Base-by-base conservation (phyloP, 1,140 invertebrate genomes). In the Hermatobates lingyangjiaoensis region DNA sequence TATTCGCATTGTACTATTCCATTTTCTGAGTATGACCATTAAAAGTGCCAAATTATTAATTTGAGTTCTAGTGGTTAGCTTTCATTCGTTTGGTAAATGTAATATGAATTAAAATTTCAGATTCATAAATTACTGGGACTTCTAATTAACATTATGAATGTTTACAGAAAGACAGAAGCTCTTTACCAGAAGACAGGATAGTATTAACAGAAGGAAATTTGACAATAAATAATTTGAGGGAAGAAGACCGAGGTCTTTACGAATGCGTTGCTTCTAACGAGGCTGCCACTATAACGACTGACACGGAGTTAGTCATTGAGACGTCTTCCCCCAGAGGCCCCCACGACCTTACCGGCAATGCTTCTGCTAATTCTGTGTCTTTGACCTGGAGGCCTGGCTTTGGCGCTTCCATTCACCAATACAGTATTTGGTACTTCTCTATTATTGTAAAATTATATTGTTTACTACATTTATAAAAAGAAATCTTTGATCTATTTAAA, bases 211-310 rank as follows among this genome's bases (percentile, higher is more conserved):
- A 79, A 45, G 89, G 90, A 45, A 93, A 93, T 70, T 68, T 96
- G 54, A 92, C 87, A 21, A 83, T 97, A 44, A 74, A 73, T 51
- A 74, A 78, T 52, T 74, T 95, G 21, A 72, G 78, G 52, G 87
- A 92, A 66, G 75, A 79, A 52, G 92, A 96, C 69, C 79, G 89
- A 60, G 91, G 91, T 3, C 68, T 81, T 52, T 95, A 94, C 67
- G 84, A 91, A 64, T 97, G 92, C 66, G 78, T 87, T 27, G 83
- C 87, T 1, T 83, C 77, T 54, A 96, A 95, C 68, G 87, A 91
- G 62, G 87, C 91, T 7, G 87, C 86, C n/a, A 87, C 84, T 10
- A 78, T 94, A 26, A 79, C 84, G 1, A 76, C 80, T 1, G 81
- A 87, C 64, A 86, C 89, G 1, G 83, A 91, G 67, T 70, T 97